Conservation (phyloP, 2,797 vertebrate genomes). For the Enteromius unitaeniatus region DNA sequence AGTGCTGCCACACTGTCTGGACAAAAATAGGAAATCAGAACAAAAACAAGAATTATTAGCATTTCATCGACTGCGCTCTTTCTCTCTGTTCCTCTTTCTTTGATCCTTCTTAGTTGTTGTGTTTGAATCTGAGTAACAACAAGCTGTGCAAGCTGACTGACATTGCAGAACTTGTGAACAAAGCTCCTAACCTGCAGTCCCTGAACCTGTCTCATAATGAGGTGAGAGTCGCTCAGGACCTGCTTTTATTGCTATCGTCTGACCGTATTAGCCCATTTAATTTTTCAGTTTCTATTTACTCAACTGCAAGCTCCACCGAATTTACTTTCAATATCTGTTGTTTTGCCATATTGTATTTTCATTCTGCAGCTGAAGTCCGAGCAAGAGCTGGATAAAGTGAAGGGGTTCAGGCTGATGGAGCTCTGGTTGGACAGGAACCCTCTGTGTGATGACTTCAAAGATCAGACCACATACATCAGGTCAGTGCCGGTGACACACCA, state of each 20-base stretch:
- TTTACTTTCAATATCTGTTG: not conserved
- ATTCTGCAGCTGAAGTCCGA: constrained; percentile 83
- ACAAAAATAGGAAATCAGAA: constrained; percentile 21
- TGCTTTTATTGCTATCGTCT: not conserved
- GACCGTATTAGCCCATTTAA: not conserved
- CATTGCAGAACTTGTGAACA: constrained; percentile 79
- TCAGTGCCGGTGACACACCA: constrained; percentile 68
- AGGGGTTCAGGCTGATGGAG: constrained; percentile 87
- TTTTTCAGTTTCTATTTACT: constrained; percentile 12
- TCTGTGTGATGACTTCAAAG: constrained; percentile 84
- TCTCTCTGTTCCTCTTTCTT: not conserved
- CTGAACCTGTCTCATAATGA: constrained; percentile 89
- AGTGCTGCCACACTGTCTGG: not conserved
- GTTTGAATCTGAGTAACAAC: constrained; percentile 88
- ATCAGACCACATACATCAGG: constrained; percentile 90
- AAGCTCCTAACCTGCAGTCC: constrained; percentile 84
- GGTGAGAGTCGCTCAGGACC: constrained; percentile 71
- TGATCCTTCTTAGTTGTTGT: constrained; percentile 73
- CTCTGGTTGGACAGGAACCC: constrained; percentile 89
- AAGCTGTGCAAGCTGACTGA: constrained; percentile 85
- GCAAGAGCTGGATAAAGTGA: constrained; percentile 88
- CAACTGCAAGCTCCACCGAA: not conserved
- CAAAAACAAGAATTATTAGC: too few relatives aligned
- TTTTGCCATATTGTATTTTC: not conserved
- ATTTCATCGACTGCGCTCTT: not conserved